These are phyloP conservation scores for Congeria kusceri DNA, from an alignment of 2,888 invertebrate genomes.

Conservation along the genomic window DNA sequence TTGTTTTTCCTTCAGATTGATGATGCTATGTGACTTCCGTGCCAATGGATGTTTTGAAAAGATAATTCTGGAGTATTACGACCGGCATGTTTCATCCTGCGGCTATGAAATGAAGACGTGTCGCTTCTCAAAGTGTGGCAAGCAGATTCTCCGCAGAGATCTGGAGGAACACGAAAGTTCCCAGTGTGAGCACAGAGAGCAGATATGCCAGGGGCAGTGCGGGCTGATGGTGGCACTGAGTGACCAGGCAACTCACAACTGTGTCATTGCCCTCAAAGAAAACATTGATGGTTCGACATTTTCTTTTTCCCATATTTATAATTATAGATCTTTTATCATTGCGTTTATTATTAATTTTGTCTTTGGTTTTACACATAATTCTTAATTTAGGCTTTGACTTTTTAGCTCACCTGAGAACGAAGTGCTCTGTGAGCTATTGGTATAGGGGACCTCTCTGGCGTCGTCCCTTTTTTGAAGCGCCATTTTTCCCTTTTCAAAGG, in stretches of 20 bases:
- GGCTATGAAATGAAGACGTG: conserved; percentile 74
- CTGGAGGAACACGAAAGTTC: conserved; percentile 98
- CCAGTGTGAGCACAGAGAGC: conserved; percentile 90
- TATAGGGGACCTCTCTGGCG: too few relatives aligned
- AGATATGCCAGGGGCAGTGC: conserved; percentile 74
- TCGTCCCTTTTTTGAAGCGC: too few relatives aligned
- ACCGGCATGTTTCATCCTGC: conserved; percentile 73
- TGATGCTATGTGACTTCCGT: conserved; percentile 77
- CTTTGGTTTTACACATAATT: too few relatives aligned
- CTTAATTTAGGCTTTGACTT: too few relatives aligned
- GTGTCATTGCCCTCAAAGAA: conserved; percentile 70
- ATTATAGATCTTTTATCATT: too few relatives aligned
- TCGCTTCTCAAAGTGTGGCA: conserved; percentile 67
- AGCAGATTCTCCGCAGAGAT: conserved; percentile 92
- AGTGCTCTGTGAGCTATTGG: too few relatives aligned
- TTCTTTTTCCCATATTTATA: too few relatives aligned
- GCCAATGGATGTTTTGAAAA: conserved; percentile 75
- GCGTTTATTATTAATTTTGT: neutral
- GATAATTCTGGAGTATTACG: conserved; percentile 74
- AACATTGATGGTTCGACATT: conserved; percentile 69
- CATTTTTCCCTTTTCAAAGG: too few relatives aligned
- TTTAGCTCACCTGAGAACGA: too few relatives aligned
- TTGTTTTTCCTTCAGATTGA: conserved; percentile 54
- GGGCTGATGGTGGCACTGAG: conserved; percentile 73
- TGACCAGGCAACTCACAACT: conserved; percentile 70